Conservation (phyloP, 2,113 vertebrate genomes). For the Caloenas nicobarica region DNA sequence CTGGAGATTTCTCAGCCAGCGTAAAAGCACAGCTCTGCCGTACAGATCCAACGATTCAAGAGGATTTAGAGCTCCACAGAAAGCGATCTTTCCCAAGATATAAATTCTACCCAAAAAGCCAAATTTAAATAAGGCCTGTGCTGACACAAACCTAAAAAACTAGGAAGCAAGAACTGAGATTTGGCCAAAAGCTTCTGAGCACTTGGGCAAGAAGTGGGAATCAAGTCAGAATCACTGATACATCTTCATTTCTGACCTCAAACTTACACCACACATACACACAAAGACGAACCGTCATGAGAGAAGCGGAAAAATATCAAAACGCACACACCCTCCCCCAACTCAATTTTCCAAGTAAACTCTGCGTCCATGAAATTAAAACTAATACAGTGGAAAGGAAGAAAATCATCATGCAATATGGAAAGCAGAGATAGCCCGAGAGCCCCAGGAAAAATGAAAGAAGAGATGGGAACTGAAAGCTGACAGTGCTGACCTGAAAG, state of each 20-base stretch:
- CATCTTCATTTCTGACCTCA: neutral
- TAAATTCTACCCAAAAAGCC: neutral
- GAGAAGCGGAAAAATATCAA: neutral
- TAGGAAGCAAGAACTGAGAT: neutral
- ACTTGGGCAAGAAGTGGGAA: neutral
- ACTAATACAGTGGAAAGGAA: neutral
- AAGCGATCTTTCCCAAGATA: neutral
- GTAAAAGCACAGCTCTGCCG: neutral
- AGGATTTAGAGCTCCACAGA: neutral
- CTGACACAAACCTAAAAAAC: neutral
- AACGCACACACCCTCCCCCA: neutral
- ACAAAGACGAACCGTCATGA: neutral
- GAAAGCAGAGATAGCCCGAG: neutral
- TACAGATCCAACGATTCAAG: neutral
- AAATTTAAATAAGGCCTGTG: neutral
- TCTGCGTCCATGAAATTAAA: neutral
- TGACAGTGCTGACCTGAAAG: slow-evolving; percentile 1
- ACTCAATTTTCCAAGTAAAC: neutral
- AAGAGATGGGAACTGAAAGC: neutral
- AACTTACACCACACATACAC: neutral
- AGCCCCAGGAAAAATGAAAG: neutral
- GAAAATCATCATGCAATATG: neutral
- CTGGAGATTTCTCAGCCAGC: neutral
- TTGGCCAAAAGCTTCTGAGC: neutral
- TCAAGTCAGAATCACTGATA: neutral